These are phyloP conservation scores for Graptemys geographica DNA, from an alignment of 2,797 vertebrate genomes.

Conservation along the genomic window DNA sequence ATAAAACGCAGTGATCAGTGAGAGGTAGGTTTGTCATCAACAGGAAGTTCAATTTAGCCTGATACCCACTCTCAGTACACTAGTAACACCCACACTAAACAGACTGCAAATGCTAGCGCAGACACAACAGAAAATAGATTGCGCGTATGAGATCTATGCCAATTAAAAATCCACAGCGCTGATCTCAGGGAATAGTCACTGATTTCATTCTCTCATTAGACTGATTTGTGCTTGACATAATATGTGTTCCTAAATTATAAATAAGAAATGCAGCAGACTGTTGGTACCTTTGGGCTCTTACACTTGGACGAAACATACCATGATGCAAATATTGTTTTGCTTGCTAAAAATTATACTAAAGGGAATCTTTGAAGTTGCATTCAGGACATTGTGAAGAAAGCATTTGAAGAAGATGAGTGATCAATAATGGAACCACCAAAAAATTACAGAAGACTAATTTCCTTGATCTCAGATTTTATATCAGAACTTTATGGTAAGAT, in stretches of 20 bases:
- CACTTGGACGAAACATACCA: conserved; percentile 19
- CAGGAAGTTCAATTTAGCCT: conserved; percentile 45
- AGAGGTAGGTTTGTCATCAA: conserved; percentile 58
- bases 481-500: conserved; percentile 27
- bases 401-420: conserved; percentile 48
- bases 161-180: conserved; percentile 54
- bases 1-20: conserved; percentile 54
- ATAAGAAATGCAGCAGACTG: conserved; percentile 41
- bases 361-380: conserved; percentile 1
- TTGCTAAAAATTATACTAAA: conserved; percentile 33
- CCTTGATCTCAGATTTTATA: conserved; percentile 26
- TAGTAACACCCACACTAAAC: conserved; percentile 37
- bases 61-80: background rate
- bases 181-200: conserved; percentile 48
- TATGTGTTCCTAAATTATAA: conserved; percentile 56
- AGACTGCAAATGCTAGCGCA: conserved; percentile 56
- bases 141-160: conserved; percentile 22
- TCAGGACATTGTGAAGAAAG: conserved; percentile 44
- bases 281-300: background rate
- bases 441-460: conserved; percentile 39
- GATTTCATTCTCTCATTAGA: conserved; percentile 21
- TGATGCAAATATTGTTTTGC: conserved; percentile 49
- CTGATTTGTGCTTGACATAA: conserved; percentile 47
- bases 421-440: conserved; percentile 49
- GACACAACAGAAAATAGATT: conserved; percentile 53